These are phyloP conservation scores for Mesoligia furuncula DNA, from an alignment of 2,888 invertebrate genomes.

Conservation along the genomic window DNA sequence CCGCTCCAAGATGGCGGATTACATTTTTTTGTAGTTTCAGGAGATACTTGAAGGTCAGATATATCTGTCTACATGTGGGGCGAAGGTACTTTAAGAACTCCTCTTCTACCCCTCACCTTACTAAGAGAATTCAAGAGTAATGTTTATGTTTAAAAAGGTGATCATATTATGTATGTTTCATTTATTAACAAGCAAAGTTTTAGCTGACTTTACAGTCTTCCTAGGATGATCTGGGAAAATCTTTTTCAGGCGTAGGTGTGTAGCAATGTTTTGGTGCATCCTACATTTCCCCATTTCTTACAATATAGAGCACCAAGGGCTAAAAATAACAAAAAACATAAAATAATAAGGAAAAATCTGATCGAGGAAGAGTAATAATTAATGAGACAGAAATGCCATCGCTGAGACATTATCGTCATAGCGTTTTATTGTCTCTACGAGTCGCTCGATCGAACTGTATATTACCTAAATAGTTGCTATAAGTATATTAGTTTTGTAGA, in stretches of 20 bases:
- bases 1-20: too few species aligned
- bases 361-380: constrained; percentile 37
- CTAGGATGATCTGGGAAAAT: background rate
- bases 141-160: too few species aligned
- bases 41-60: too few species aligned
- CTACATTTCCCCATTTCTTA: background rate
- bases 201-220: background rate
- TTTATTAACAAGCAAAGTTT: background rate
- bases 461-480: background rate
- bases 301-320: background rate
- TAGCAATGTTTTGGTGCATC: background rate
- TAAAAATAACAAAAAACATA: constrained; percentile 16
- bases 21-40: too few species aligned
- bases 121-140: too few species aligned
- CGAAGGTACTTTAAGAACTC: too few species aligned
- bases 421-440: constrained; percentile 40
- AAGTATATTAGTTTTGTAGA: background rate
- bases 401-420: constrained; percentile 27
- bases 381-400: constrained; percentile 47
- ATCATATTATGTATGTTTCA: too few species aligned
- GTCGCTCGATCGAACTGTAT: constrained; percentile 35
- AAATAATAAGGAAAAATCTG: constrained; percentile 27
- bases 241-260: background rate
- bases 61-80: too few species aligned
- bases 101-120: background rate